phyloP scores from a whole-genome alignment of 2,888 invertebrate species.

The Aspidiotus rigidus region DNA sequence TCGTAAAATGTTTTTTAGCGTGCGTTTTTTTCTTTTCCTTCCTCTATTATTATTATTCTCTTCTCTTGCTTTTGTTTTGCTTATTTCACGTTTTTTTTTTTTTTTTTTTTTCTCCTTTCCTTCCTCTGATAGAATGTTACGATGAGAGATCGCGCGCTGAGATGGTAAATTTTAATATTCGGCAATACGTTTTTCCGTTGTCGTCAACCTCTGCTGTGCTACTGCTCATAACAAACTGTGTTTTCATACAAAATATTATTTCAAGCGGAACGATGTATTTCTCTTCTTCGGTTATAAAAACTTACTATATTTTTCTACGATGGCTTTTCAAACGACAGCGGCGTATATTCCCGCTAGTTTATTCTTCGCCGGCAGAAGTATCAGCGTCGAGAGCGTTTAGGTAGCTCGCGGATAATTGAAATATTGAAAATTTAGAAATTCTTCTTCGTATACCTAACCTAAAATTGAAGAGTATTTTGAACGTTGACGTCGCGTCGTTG shows the following conservation, averaged over 20 bases:
- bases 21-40: not conserved
- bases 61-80: not conserved
- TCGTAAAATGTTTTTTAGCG: not conserved
- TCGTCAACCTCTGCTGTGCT: not conserved
- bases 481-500: too few relatives aligned
- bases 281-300: not conserved
- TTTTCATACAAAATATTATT: conserved; percentile 4
- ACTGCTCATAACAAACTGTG: not conserved
- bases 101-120: too few relatives aligned
- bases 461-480: too few relatives aligned
- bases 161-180: not conserved
- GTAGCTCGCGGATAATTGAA: not conserved
- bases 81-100: not conserved
- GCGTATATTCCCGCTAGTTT: too few relatives aligned
- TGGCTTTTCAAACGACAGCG: not conserved
- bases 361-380: too few relatives aligned
- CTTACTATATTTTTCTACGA: not conserved
- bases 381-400: not conserved
- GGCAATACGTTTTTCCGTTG: not conserved
- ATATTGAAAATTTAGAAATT: not conserved
- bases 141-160: not conserved
- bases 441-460: too few relatives aligned
- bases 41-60: not conserved
- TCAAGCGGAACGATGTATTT: not conserved
- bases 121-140: not conserved